Percentiles rank a stretch among this genome's conserved stretches.
These are phyloP conservation scores for Pogona vitticeps DNA, from an alignment of 2,113 vertebrate genomes.

Conservation along the genomic window DNA sequence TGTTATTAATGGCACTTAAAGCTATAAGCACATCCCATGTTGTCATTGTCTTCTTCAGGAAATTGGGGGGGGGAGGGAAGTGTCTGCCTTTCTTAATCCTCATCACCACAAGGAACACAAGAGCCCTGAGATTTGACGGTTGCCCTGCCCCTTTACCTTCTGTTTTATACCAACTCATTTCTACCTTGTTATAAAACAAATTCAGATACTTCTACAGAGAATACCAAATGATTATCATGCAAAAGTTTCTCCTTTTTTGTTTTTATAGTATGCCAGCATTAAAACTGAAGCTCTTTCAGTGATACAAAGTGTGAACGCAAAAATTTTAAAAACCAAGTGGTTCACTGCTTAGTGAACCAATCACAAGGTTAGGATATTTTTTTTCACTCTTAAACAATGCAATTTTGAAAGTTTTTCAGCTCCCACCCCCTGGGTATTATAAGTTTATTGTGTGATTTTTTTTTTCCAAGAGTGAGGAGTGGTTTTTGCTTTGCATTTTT, in stretches of 20 bases:
- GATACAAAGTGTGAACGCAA: constrained; percentile 67
- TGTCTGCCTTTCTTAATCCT: constrained; percentile 59
- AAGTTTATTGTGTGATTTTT: constrained; percentile 22
- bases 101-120: constrained; percentile 67
- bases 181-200: constrained; percentile 60
- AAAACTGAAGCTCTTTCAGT: constrained; percentile 60
- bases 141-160: constrained; percentile 64
- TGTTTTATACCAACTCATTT: constrained; percentile 52
- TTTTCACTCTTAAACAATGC: constrained; percentile 49
- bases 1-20: constrained; percentile 83
- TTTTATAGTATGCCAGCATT: constrained; percentile 62
- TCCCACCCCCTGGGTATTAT: constrained; percentile 19
- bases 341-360: constrained; percentile 54
- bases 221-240: constrained; percentile 75
- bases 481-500: constrained; percentile 27
- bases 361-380: constrained; percentile 52
- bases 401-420: constrained; percentile 24
- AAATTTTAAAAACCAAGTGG: constrained; percentile 61
- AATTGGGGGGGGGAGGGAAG: constrained; percentile 51
- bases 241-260: constrained; percentile 69
- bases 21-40: constrained; percentile 74
- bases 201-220: constrained; percentile 65
- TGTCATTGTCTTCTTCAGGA: constrained; percentile 35
- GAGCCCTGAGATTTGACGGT: constrained; percentile 77
- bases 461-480: constrained; percentile 36